Base-by-base conservation (phyloP, 2,113 vertebrate genomes). In the Aphyosemion australe region DNA sequence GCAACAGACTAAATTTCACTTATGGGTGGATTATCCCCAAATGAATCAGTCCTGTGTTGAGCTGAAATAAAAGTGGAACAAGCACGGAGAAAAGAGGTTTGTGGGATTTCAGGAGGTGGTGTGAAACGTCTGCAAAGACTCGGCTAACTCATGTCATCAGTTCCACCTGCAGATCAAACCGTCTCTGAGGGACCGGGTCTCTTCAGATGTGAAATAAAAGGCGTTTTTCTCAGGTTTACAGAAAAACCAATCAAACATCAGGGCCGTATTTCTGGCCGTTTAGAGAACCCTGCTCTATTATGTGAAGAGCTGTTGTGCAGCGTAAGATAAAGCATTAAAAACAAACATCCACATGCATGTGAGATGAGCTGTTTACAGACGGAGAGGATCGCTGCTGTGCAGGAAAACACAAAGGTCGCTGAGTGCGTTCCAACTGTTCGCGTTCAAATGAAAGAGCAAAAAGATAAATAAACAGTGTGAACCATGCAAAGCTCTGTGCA, bases 131-230 rank as follows among this genome's bases (percentile, higher is more conserved):
- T 50, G 60, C 41, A 32, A 41, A 55, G n/a, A 18, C 46, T 32
- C 49, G 45, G 59, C 18, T 67, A 66, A 75, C 66, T 77, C 65
- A 55, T 37, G 14, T 26, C 64, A 59, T 73, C 42, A 61, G 8
- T 60, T 60, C 49, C 52, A 70, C 69, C 41, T 64, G 75, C 37
- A 46, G 69, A 74, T 64, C 51, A 69, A 72, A 58, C 12, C 0
- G 18, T 26, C 57, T 75, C 66, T 0, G 47, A 48, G 32, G 58
- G 77, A 55, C 61, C 21, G 46, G 41, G 62, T 73, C 70, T 52
- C 51, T 80, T 71, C 72, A 77, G 65, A 75, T 69, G 49, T 54
- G 32, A 32, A 56, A 69, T 48, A 70, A 83, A 72, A 37, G 9
- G 11, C 12, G 48, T 78, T 68, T 72, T 61, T 32, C 67, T 74